Conservation (phyloP, 1,140 invertebrate genomes). For the Sitophilus oryzae region DNA sequence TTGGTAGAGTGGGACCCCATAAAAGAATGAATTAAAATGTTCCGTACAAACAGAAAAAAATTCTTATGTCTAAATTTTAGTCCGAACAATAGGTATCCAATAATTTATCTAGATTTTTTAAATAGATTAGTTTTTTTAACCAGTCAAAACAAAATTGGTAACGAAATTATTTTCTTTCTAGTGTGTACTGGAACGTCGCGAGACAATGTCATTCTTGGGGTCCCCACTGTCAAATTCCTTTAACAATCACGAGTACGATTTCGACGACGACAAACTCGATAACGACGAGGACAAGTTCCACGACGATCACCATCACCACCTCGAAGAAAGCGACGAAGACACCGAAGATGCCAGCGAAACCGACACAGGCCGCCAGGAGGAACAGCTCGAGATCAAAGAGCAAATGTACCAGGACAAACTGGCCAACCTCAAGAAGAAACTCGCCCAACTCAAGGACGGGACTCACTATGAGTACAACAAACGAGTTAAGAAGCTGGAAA, state of each 20-base stretch:
- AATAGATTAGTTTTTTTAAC: no score
- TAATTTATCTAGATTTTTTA: no score
- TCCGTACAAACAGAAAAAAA: no score
- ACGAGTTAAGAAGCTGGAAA: slow-evolving; percentile 75
- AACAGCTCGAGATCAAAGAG: slow-evolving; percentile 83
- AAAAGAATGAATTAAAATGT: no score
- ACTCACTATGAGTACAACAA: slow-evolving; percentile 81
- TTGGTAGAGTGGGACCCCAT: no score
- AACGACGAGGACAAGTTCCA: slow-evolving; percentile 31
- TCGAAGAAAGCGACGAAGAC: slow-evolving; percentile 49
- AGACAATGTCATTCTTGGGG: slow-evolving; percentile 33
- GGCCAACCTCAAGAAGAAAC: slow-evolving; percentile 79
- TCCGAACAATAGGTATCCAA: no score
- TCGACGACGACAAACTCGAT: slow-evolving; percentile 34
- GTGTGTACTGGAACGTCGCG: no score
- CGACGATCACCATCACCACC: slow-evolving; percentile 29
- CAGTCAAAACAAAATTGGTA: no score
- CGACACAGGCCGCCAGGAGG: slow-evolving; percentile 68
- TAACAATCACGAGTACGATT: slow-evolving; percentile 35
- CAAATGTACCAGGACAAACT: slow-evolving; percentile 94
- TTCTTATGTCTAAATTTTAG: no score
- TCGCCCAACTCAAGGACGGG: slow-evolving; percentile 82
- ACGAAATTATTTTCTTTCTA: no score
- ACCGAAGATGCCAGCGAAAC: slow-evolving; percentile 87
- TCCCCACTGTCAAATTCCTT: slow-evolving; percentile 32